Conservation (phyloP, 2,797 vertebrate species). For the Buphagus erythrorhynchus region DNA sequence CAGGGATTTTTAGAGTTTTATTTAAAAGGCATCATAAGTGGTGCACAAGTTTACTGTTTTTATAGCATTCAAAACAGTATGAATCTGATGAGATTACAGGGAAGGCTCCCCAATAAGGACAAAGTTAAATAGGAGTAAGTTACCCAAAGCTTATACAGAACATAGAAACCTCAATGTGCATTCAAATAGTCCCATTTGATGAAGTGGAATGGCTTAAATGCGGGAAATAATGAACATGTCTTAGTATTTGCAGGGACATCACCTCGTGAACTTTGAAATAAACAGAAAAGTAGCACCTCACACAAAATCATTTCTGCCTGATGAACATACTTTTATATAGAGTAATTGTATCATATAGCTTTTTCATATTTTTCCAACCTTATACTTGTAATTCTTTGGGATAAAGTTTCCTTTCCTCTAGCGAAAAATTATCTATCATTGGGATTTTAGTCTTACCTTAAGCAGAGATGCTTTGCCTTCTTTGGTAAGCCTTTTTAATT, state of each 20-base stretch:
- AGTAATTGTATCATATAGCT: background rate
- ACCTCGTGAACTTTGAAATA: background rate
- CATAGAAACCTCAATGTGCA: background rate
- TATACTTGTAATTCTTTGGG: background rate
- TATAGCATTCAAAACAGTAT: background rate
- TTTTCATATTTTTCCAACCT: background rate
- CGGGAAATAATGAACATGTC: background rate
- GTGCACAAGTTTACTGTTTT: background rate
- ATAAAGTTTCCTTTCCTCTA: background rate
- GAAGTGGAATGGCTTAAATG: background rate
- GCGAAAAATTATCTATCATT: background rate
- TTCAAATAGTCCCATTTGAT: background rate
- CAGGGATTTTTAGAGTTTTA: background rate
- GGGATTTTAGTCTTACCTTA: constrained; percentile 80
- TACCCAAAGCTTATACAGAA: background rate
- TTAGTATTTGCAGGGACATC: background rate
- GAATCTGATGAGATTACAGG: background rate
- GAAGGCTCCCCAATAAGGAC: background rate
- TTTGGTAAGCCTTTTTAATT: constrained; percentile 86
- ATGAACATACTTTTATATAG: background rate
- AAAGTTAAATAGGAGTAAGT: background rate
- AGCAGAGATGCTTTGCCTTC: constrained; percentile 87
- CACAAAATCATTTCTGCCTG: background rate
- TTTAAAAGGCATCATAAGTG: background rate
- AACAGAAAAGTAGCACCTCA: background rate